Evolutionary conservation across 2,888 invertebrate species (phyloP), one percentile per base, ranked within the genome.

Genomic region (Phaonia tiefii): DNA sequence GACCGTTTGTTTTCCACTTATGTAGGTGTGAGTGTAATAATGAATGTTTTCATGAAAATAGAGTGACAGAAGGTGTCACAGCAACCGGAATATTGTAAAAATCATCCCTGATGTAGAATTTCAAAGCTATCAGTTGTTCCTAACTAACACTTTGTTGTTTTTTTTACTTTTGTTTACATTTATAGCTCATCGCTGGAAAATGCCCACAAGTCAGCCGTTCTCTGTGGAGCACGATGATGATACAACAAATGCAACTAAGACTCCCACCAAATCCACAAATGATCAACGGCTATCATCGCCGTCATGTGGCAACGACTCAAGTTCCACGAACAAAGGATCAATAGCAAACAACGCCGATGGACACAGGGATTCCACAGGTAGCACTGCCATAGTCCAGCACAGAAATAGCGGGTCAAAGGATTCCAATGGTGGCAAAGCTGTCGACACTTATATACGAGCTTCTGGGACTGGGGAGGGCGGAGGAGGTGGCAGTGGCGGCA

Each of bases 121-220:
- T n/a, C n/a, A n/a, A n/a, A n/a, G n/a, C n/a, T n/a, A n/a, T n/a
- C n/a, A n/a, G n/a, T n/a, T n/a, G n/a, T n/a, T n/a, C n/a, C n/a
- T n/a, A n/a, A n/a, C n/a, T n/a, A n/a, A n/a, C n/a, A n/a, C n/a
- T n/a, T 17, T 42, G n/a, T 11, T 20, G 13, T 54, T 54, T 10
- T 17, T 4, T 13, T 22, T 25, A 54, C 13, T 49, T 49, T 49
- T 46, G 2, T 46, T 46, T 37, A 44, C 8, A 63, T 11, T 88
- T 15, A n/a, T 82, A 88, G 89, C 87, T 86, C 85, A 88, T 87
- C 85, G 86, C 84, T 87, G 87, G 86, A 88, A 86, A 84, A 90
- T 90, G 90, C 89, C 87, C 86, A 88, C 88, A 80, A 88, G 87
- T 82, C 88, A 89, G 84, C 87, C 88, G 86, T 89, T 89, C 85